Conservation (phyloP, 2,888 invertebrate species). For the Parasteatoda lunata region DNA sequence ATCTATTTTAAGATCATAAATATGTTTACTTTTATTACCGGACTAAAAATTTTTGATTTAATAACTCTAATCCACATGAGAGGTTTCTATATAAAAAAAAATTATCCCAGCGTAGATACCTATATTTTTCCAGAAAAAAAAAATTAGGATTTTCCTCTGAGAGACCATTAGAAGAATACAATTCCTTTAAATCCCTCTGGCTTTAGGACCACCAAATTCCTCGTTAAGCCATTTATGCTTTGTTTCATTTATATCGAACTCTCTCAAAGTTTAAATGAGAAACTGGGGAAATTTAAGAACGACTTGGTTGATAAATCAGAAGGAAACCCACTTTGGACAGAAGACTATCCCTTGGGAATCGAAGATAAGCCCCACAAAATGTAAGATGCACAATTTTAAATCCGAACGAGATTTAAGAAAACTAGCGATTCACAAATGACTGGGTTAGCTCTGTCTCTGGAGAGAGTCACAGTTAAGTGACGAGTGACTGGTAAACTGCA, state of each 20-base stretch:
- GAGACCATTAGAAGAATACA: too few species aligned
- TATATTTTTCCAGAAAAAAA: too few species aligned
- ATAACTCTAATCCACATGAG: too few species aligned
- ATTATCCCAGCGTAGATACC: too few species aligned
- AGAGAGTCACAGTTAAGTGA: neutral
- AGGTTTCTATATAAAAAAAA: too few species aligned
- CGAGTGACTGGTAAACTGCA: conserved; percentile 5
- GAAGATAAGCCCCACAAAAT: conserved; percentile 34
- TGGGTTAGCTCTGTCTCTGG: conserved; percentile 30
- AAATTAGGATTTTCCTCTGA: too few species aligned
- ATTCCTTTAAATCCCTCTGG: too few species aligned
- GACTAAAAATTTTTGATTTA: too few species aligned
- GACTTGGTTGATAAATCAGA: conserved; percentile 39
- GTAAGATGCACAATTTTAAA: conserved; percentile 38
- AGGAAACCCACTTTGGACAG: conserved; percentile 17
- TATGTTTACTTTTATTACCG: too few species aligned
- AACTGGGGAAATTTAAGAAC: conserved; percentile 30
- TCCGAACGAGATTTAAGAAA: conserved; percentile 18
- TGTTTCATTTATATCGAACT: neutral
- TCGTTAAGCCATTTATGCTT: conserved; percentile 14
- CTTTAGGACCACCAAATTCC: conserved; percentile 15
- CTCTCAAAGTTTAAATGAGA: conserved; percentile 4
- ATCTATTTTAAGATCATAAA: too few species aligned
- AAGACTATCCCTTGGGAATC: conserved; percentile 17
- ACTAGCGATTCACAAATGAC: conserved; percentile 35